Evolutionary conservation across 2,113 vertebrate species (phyloP), one percentile per base, ranked within the genome.

Genomic region (Oryzias javanicus): DNA sequence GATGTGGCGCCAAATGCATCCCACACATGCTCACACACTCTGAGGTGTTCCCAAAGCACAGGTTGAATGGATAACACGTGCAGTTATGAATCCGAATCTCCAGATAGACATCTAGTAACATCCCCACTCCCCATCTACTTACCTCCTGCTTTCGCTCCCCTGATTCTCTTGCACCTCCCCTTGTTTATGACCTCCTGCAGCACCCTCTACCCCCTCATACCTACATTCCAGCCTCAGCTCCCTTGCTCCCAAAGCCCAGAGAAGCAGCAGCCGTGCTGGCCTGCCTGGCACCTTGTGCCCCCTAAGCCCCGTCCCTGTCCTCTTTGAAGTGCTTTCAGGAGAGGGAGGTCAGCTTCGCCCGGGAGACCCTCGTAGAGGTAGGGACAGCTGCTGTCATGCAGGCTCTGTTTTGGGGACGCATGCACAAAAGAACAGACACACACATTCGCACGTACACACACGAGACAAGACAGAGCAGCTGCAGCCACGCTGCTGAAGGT

Each of bases 381-480:
- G 70, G 80, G 86, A 88, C 88, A 89, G 88, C 88, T 89, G 88
- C 81, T 84, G 79, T 85, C 88, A 85, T 66, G 80, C 74, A 74
- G 76, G 81, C 70, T 55, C 72, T 7, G 74, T 70, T 66, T 71
- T 66, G 73, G 68, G 78, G 68, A 78, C 42, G 68, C 15, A 1
- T 67, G 54, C 68, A 66, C 53, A 74, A 54, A 58, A 50, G 67
- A 57, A 56, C 51, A 64, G 60, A 54, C 75, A 69, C 52, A 69
- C 52, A 62, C 64, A 52, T 6, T 25, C 80, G 67, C 63, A 73
- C 44, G 81, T 58, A 60, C 74, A 78, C 74, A 80, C 78, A 49
- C 54, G 61, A 80, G 70, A 84, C 65, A 40, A 80, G 71, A 69
- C 77, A 82, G 84, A 88, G 88, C 88, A 89, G 88, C 88, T 89